A percentile compares a stretch with the other conserved stretches of the same genome.
Evolutionary conservation across 2,888 invertebrate species (phyloP).

Genomic region (Aproaerema taeniolella): DNA sequence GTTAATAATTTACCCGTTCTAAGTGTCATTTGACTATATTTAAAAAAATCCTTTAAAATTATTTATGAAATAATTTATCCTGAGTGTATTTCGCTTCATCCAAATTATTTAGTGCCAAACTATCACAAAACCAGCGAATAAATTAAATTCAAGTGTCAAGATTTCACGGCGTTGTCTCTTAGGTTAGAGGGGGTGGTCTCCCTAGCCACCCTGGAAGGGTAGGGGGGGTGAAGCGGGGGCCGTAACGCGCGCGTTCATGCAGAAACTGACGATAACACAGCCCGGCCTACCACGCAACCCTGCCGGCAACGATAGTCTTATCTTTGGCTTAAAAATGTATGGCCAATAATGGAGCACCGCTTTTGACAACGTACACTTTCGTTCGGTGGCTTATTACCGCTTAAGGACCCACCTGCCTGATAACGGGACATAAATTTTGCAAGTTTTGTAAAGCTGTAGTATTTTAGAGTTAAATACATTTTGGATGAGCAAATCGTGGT

Average conservation of each 20-base stretch:
- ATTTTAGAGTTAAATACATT: slow-evolving; percentile 2
- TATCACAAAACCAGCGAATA: slow-evolving; percentile 37
- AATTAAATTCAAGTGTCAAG: slow-evolving; percentile 72
- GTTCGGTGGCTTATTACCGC: slow-evolving; percentile 23
- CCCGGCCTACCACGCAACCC: slow-evolving; percentile 74
- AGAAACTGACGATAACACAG: slow-evolving; percentile 74
- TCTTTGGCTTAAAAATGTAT: slow-evolving; percentile 68
- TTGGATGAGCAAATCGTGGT: background rate
- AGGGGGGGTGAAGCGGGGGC: slow-evolving; percentile 31
- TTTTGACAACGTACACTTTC: slow-evolving; percentile 45
- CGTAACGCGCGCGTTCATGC: slow-evolving; percentile 74
- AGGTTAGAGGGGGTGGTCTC: slow-evolving; percentile 25
- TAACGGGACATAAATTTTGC: slow-evolving; percentile 28
- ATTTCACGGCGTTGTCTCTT: slow-evolving; percentile 52
- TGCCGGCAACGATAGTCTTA: slow-evolving; percentile 53
- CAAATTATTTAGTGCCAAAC: no score
- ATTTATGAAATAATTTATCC: no score
- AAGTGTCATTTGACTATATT: no score
- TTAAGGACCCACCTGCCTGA: slow-evolving; percentile 26
- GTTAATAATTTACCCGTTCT: no score
- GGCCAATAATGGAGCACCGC: slow-evolving; percentile 55
- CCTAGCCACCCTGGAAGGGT: slow-evolving; percentile 18
- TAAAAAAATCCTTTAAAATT: no score
- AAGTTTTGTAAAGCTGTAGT: slow-evolving; percentile 2
- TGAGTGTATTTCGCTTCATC: no score